Conservation (phyloP, 2,113 vertebrate species). For the Anguilla rostrata region DNA sequence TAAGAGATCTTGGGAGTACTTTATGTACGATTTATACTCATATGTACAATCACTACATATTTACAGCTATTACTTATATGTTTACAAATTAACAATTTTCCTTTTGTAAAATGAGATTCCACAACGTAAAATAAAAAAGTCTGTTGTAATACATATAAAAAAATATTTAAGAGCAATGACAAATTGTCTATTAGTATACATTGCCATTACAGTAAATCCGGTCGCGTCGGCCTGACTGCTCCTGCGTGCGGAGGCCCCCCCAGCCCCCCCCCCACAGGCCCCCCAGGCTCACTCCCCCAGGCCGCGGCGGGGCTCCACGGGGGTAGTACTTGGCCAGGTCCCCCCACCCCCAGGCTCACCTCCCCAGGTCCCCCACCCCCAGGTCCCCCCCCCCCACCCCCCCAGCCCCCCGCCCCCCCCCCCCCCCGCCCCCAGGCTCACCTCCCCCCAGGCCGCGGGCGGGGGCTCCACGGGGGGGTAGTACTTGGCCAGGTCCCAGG, state of each 20-base stretch:
- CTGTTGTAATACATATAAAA: too few relatives aligned
- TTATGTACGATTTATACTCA: too few relatives aligned
- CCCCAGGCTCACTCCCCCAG: constrained; percentile 78
- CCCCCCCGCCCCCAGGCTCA: constrained; percentile 47
- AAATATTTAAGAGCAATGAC: neutral
- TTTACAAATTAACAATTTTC: neutral
- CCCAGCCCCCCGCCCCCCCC: neutral
- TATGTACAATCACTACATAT: neutral
- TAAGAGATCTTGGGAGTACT: neutral
- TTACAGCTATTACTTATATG: neutral
- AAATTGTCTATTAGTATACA: neutral
- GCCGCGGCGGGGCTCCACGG: constrained; percentile 85
- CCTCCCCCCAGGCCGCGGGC: constrained; percentile 87
- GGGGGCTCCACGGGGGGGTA: constrained; percentile 86
- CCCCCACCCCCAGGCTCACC: too few relatives aligned
- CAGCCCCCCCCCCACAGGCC: neutral
- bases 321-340: constrained; percentile 86
- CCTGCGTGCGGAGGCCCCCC: too few relatives aligned
- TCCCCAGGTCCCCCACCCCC: too few relatives aligned
- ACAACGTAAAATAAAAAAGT: neutral
- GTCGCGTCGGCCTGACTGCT: too few relatives aligned
- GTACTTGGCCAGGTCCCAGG: constrained; percentile 86
- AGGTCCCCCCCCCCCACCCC: neutral
- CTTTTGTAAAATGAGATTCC: neutral
- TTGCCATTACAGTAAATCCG: too few relatives aligned